Base-by-base conservation (phyloP, 1,140 invertebrate genomes). In the Drosophila yakuba region DNA sequence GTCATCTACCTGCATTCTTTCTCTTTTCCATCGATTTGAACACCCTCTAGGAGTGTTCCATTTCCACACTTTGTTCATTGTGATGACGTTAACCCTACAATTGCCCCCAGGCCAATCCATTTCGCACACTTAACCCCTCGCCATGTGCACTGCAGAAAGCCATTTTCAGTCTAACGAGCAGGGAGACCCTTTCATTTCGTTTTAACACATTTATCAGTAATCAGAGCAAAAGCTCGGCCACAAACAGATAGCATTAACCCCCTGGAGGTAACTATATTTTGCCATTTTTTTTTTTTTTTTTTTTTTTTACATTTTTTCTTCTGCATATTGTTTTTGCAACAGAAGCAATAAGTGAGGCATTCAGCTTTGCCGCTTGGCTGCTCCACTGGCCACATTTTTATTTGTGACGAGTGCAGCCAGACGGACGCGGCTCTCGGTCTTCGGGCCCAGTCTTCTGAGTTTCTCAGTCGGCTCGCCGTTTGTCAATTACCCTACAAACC, bases 401-500 rank as follows among this genome's bases (percentile, higher is more conserved):
- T 64, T 75, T 74, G 62, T 57, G 47, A 64, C 68, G 45, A 47
- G 45, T 57, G 43, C 62, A 69, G 66, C 44, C 63, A 68, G 41
- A 45, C 66, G 25, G 48, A 67, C 38, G 44, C 61, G 59, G 15
- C 45, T 44, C 23, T 45, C 45, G 38, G 47, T 44, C 43, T 35
- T 23, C 32, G 48, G 51, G n/a, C 41, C 63, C 54, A 43, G 57
- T 61, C 75, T 63, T 64, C 36, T 35, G 60, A 66, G 44, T 66
- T 45, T 62, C 59, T 62, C 7, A 36, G 61, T 61, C 55, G 54
- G 62, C 45, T 57, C 61, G 73, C 73, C 72, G 61, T 75, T 74
- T 79, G 83, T 89, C 83, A 88, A 88, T 88, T 88, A 89, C 83
- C 84, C 84, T 88, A 88, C 71, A 88, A 88, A 88, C 84, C 84